These are phyloP conservation scores for Rhopalosiphum maidis DNA, from an alignment of 1,140 invertebrate species.

Conservation along the genomic window DNA sequence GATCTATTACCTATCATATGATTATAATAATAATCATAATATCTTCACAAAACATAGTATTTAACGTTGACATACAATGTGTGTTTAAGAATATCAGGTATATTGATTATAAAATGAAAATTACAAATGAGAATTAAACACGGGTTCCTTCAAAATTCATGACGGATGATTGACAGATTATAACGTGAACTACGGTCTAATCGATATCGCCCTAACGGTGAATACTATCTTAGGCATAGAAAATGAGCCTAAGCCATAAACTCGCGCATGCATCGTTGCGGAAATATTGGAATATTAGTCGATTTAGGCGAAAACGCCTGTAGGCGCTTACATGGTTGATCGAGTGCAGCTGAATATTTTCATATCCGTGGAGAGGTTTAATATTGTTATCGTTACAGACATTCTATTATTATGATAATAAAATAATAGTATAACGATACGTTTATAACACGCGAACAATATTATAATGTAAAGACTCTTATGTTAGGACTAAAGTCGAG, in stretches of 20 bases:
- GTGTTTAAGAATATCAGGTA: neutral
- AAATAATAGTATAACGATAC: neutral
- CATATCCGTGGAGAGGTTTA: neutral
- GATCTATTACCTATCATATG: neutral
- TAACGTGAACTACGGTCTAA: neutral
- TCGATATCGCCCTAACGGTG: neutral
- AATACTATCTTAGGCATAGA: neutral
- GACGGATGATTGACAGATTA: neutral
- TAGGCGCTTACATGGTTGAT: neutral
- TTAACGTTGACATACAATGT: neutral
- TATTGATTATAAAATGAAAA: neutral
- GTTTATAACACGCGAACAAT: neutral
- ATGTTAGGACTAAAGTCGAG: neutral
- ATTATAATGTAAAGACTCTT: neutral
- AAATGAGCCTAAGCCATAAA: neutral
- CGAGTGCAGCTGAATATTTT: neutral
- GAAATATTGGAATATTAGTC: neutral
- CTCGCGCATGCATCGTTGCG: neutral
- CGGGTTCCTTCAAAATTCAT: neutral
- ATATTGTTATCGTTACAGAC: neutral
- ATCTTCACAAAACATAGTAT: neutral
- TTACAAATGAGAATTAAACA: neutral
- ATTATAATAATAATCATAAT: neutral
- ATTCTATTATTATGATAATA: neutral
- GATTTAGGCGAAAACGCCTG: neutral